Conservation (phyloP, 2,113 vertebrate genomes). For the Arvicanthis niloticus region DNA sequence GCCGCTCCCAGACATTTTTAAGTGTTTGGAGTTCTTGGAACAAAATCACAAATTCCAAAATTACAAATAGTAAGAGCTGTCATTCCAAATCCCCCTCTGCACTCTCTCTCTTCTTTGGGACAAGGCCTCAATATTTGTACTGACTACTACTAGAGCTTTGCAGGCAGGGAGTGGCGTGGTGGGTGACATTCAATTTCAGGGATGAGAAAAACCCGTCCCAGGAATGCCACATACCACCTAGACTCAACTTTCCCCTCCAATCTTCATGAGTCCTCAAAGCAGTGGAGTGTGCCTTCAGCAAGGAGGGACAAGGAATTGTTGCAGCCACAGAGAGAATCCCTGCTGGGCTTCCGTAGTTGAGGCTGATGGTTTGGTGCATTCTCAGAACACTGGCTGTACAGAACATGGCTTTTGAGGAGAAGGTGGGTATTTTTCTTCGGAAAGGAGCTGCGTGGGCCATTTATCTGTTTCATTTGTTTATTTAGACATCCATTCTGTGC, state of each 20-base stretch:
- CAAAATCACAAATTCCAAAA: background rate
- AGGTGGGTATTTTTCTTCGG: conserved; percentile 43
- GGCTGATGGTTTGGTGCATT: conserved; percentile 8
- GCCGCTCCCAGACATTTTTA: background rate
- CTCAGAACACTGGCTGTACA: background rate
- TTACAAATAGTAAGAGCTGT: background rate
- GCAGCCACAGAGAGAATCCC: background rate
- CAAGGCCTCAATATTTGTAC: background rate
- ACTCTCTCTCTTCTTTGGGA: conserved; percentile 4
- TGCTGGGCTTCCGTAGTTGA: conserved; percentile 51
- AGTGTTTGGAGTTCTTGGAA: conserved; percentile 27
- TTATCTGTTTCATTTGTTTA: conserved; percentile 4
- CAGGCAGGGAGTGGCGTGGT: background rate
- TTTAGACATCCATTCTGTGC: background rate
- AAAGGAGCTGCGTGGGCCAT: conserved; percentile 28
- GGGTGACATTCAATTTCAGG: conserved; percentile 30
- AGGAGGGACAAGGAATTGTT: background rate
- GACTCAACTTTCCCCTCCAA: conserved; percentile 37
- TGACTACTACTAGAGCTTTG: background rate
- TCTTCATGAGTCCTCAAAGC: conserved; percentile 2
- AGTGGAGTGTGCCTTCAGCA: conserved; percentile 44
- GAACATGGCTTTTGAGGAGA: conserved; percentile 55
- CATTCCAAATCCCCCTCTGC: background rate
- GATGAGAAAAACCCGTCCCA: background rate
- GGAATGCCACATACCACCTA: background rate